phyloP scores from a whole-genome alignment of 1,140 invertebrate genomes.

The Psilanteris sp. region DNA sequence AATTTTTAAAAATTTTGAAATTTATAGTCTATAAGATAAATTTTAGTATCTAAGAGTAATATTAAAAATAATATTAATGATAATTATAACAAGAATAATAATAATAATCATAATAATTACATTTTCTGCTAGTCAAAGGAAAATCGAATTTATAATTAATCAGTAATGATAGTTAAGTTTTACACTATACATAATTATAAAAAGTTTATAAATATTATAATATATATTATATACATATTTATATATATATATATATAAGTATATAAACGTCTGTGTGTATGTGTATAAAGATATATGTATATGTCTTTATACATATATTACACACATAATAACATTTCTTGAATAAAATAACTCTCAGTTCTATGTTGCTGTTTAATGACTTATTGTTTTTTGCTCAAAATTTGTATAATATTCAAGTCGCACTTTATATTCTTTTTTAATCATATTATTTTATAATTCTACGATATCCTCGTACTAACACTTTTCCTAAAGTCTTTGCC shows the following conservation, averaged over 20 bases:
- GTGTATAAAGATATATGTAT: no score
- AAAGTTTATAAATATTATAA: conserved; percentile 54
- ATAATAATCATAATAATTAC: no score
- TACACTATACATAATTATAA: conserved; percentile 54
- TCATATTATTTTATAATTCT: conserved; percentile 31
- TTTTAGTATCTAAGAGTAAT: conserved; percentile 34
- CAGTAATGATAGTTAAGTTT: conserved; percentile 55
- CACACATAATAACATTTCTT: no score
- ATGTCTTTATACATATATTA: no score
- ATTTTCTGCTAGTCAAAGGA: conserved; percentile 50
- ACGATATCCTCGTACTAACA: conserved; percentile 57
- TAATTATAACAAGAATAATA: no score
- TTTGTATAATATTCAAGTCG: conserved; percentile 30
- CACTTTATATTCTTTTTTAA: conserved; percentile 14
- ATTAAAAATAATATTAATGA: conserved; percentile 28
- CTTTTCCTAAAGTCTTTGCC: conserved; percentile 67
- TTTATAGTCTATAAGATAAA: conserved; percentile 50
- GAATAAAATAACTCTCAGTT: no score
- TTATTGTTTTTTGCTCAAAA: conserved; percentile 48
- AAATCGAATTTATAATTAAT: conserved; percentile 59
- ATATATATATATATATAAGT: no score
- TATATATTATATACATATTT: no score
- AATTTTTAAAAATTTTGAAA: conserved; percentile 52
- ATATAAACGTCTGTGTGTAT: no score
- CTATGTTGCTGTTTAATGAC: conserved; percentile 18